Percentiles rank a stretch among this genome's conserved stretches.
Conservation (phyloP, 2,113 vertebrate genomes). For the Thalassarche chlororhynchos region DNA sequence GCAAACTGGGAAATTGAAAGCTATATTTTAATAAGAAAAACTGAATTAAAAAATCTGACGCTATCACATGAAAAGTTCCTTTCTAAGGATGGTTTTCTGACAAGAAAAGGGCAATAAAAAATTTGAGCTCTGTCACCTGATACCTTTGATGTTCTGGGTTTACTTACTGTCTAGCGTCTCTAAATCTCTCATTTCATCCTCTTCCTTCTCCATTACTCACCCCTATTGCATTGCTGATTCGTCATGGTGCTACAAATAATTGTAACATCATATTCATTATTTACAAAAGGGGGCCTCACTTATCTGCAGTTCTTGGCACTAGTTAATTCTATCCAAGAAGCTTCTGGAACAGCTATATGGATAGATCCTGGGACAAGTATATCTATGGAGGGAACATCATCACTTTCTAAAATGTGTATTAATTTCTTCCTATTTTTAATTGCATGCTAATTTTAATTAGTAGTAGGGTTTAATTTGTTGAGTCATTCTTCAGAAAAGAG, state of each 20-base stretch:
- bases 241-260: not conserved
- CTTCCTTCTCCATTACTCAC: not conserved
- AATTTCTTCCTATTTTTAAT: conserved; percentile 59
- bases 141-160: not conserved
- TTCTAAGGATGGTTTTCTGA: not conserved
- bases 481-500: conserved; percentile 22
- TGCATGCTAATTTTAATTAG: conserved; percentile 47
- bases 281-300: not conserved
- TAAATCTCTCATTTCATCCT: not conserved
- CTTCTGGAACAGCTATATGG: not conserved
- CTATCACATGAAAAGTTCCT: not conserved
- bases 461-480: conserved; percentile 29
- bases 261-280: not conserved
- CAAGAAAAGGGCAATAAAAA: not conserved
- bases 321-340: not conserved
- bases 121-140: not conserved
- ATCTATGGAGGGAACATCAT: not conserved
- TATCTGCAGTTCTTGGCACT: not conserved
- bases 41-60: not conserved
- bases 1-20: not conserved
- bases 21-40: not conserved
- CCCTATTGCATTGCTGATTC: not conserved
- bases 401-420: conserved; percentile 11
- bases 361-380: not conserved
- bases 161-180: not conserved